Evolutionary conservation across 2,888 invertebrate genomes (phyloP).

Genomic region (Taenaris catops): DNA sequence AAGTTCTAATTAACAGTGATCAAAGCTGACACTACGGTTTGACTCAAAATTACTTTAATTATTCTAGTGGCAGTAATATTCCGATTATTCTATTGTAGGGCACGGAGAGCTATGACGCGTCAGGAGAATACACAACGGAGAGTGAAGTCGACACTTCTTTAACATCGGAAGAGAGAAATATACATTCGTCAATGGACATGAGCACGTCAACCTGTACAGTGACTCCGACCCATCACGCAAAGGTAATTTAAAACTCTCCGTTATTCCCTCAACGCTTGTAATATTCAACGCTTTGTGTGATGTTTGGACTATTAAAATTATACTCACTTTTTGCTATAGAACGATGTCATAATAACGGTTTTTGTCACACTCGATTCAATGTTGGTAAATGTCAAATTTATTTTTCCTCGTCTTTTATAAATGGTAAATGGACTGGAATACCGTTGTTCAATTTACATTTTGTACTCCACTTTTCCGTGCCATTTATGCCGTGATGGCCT

Average conservation of each 20-base stretch:
- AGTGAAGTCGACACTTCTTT: constrained; percentile 85
- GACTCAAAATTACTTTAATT: too few relatives aligned
- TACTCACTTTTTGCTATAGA: neutral
- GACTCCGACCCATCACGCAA: constrained; percentile 80
- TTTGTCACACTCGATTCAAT: constrained; percentile 1
- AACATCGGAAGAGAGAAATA: constrained; percentile 88
- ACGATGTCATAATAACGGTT: neutral
- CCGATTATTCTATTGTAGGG: constrained; percentile 61
- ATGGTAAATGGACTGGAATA: neutral
- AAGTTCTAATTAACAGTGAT: too few relatives aligned
- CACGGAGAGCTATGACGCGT: constrained; percentile 91
- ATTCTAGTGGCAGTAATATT: too few relatives aligned
- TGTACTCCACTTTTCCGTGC: neutral
- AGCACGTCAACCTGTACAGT: constrained; percentile 77
- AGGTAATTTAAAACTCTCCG: constrained; percentile 45
- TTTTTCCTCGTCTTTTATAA: constrained; percentile 3
- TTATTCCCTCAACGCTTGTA: constrained; percentile 2
- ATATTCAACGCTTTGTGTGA: constrained; percentile 9
- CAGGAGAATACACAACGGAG: constrained; percentile 92
- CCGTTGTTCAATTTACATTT: constrained; percentile 1
- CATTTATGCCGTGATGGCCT: too few relatives aligned
- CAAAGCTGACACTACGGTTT: too few relatives aligned
- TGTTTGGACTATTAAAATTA: neutral
- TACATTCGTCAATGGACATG: constrained; percentile 83
- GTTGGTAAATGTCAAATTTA: constrained; percentile 6